Evolutionary conservation across 2,888 invertebrate genomes (phyloP), one percentile per base, ranked within the genome.

Genomic region (Lasioglossum villosulum): DNA sequence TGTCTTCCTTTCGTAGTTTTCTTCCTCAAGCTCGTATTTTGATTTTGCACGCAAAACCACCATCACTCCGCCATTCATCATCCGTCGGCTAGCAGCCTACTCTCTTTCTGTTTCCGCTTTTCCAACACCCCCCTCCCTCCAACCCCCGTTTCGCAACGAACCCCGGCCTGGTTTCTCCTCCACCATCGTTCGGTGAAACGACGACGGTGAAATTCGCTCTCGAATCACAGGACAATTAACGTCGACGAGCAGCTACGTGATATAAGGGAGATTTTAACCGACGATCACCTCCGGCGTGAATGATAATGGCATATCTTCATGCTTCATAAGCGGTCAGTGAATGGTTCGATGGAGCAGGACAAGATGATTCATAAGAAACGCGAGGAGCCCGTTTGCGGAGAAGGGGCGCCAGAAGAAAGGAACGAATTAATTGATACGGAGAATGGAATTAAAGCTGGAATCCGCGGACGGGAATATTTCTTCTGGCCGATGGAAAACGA

Each of bases 41-140:
- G 90, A 90, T 91, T 90, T 91, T 87, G 92, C 95, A 94, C 95
- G 94, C 94, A 94, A 95, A 94, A 94, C 91, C 90, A 93, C 94
- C 94, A 95, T 95, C 94, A 93, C 93, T 93, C 91, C 92, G 89
- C 93, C 94, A 95, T 95, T 95, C 94, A 95, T 95, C 95, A 95
- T 94, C 93, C 93, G 90, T 86, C 88, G 91, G 89, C 90, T 90
- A 91, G 92, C 91, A 71, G 52, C 82, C 83, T 88, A 83, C 85
- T 88, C 83, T 91, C 92, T 91, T 91, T 79, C 75, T 84, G 86
- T 87, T 88, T 90, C 90, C 85, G 84, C 86, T 88, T 89, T 89
- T 86, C 86, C 90, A 81, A 75, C 81, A 78, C 80, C 73, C 56
- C 75, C 56, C 39, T 6, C 37, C 52, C n/a, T 45, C 37, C 52